Evolutionary conservation across 35 echinoderm and acorn worm species (phyloP).

Genomic region (Heliocidaris erythrogramma): DNA sequence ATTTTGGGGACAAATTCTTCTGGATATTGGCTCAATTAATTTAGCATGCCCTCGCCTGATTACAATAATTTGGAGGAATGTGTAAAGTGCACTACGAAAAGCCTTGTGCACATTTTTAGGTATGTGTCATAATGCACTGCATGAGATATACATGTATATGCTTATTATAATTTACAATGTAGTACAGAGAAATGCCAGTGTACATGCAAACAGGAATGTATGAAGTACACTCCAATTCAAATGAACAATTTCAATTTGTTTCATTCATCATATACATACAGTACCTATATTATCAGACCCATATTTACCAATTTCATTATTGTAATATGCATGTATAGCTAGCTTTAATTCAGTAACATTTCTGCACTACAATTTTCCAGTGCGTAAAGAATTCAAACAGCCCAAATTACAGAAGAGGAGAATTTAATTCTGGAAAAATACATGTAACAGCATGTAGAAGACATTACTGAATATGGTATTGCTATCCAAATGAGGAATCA

Average conservation of each 20-base stretch:
- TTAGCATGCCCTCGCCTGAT: conserved; percentile 50
- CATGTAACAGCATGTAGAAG: too few relatives aligned
- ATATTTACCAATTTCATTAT: not conserved
- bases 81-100: conserved; percentile 36
- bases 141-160: not conserved
- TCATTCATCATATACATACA: not conserved
- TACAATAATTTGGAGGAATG: conserved; percentile 51
- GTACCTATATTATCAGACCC: not conserved
- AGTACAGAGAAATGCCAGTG: not conserved
- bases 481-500: too few relatives aligned
- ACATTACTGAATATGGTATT: too few relatives aligned
- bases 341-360: not conserved
- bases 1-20: conserved; percentile 49
- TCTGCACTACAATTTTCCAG: not conserved
- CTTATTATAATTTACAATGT: not conserved
- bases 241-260: not conserved
- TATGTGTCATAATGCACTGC: not conserved
- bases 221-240: not conserved
- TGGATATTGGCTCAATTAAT: conserved; percentile 55
- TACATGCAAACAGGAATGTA: not conserved
- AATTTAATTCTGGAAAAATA: too few relatives aligned
- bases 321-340: too few relatives aligned
- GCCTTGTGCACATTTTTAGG: not conserved
- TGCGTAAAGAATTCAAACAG: not conserved
- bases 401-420: not conserved